Base-by-base conservation (phyloP, 1,140 invertebrate genomes). In the Gonioctena quinquepunctata region DNA sequence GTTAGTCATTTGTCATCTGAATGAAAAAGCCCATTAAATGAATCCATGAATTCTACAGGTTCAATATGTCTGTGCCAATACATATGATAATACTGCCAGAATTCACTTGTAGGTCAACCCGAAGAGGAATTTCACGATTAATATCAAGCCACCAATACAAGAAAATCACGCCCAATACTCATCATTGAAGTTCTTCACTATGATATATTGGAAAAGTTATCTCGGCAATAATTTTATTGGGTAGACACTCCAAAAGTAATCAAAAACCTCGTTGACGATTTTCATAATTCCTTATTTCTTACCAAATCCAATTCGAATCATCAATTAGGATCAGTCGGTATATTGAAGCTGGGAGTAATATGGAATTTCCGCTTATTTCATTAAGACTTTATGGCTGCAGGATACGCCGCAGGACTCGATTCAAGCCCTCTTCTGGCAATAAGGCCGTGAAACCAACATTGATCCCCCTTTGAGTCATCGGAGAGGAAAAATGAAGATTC, bases 311-410 rank as follows among this genome's bases (percentile, higher is more conserved):
- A 6, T 42, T 42, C 33, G 33, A 59, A 22, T 62, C 60, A 42
- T 62, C 27, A 62, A 62, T 62, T 62, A 19, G 16, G 16, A 28
- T 62, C 60, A 28, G 60, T n/a, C 27, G 28, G 60, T 62, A 62
- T 49, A 66, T 66, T 26, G 16, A 54, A 54, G 42, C 63, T 1
- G 27, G 19, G 26, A 52, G 33, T 66, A 66, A 54, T 66, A 66
- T 27, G 63, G 25, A 21, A 66, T 66, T 66, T 66, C 63, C 63
- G 22, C 50, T 66, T 66, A 66, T 66, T 66, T 66, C 63, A 66
- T 66, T 66, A 66, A 22, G 63, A 28, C 63, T 66, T 66, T 66
- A 66, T 66, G 63, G 54, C 63, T 66, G 48, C 49, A 26, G 63
- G 63, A 26, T 66, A 54, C 25, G 63, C 63, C 50, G 48, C 49